Percentiles rank a stretch among this genome's conserved stretches.
Evolutionary conservation across 2,797 vertebrate species (phyloP).

Genomic region (Phalanger gymnotis): DNA sequence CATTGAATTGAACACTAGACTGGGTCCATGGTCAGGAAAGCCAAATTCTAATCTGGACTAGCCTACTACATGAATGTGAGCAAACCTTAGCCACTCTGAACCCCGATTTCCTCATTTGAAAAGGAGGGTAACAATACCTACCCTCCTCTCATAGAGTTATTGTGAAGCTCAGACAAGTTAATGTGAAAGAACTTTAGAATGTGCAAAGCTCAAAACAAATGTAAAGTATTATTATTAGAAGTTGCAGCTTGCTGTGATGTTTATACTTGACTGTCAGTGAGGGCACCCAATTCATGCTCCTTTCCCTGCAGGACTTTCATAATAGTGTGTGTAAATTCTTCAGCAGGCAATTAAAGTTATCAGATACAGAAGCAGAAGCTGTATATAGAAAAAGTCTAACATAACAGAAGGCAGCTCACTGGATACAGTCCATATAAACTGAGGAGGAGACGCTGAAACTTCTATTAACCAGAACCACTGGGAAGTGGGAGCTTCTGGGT

Average conservation of each 20-base stretch:
- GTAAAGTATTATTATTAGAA: not conserved
- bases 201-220: not conserved
- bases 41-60: not conserved
- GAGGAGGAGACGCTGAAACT: not conserved
- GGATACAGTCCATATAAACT: not conserved
- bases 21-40: accelerated
- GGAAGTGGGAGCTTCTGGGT: not conserved
- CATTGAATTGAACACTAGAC: not conserved
- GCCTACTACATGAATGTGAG: accelerated
- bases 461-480: not conserved
- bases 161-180: not conserved
- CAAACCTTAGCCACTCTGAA: not conserved
- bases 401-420: not conserved
- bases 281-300: not conserved
- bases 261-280: not conserved
- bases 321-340: not conserved
- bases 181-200: not conserved
- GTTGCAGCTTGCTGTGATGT: not conserved
- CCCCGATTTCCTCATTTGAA: not conserved
- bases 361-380: not conserved
- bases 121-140: not conserved
- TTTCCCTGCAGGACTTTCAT: not conserved
- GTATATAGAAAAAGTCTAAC: not conserved
- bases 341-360: not conserved
- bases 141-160: not conserved